Evolutionary conservation across 2,888 invertebrate genomes (phyloP).

Genomic region (Leptinotarsa rubiginosa): DNA sequence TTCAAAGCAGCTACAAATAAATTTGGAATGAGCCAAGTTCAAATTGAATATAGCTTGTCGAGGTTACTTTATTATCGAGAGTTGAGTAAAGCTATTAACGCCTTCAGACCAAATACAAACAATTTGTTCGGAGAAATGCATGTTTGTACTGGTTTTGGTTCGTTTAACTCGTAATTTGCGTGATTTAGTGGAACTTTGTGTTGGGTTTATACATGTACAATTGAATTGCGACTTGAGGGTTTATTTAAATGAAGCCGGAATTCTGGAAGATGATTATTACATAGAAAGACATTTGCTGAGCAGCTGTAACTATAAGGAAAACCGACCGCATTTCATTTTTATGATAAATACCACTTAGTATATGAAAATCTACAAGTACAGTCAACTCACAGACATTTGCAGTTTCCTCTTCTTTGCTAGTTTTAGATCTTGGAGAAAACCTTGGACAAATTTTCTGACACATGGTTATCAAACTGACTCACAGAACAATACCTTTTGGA

Average conservation of each 20-base stretch:
- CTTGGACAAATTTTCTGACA: too few species aligned
- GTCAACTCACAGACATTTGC: too few species aligned
- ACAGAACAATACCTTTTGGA: too few species aligned
- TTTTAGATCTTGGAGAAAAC: too few species aligned
- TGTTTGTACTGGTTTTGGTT: slow-evolving; percentile 12
- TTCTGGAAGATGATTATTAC: neutral
- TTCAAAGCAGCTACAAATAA: slow-evolving; percentile 29
- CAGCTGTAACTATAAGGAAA: too few species aligned
- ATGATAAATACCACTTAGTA: too few species aligned
- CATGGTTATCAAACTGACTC: too few species aligned
- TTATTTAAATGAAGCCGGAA: neutral
- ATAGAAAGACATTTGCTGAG: too few species aligned
- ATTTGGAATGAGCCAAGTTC: slow-evolving; percentile 16
- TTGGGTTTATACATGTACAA: neutral
- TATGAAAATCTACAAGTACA: too few species aligned
- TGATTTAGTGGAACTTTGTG: neutral
- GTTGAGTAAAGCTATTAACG: slow-evolving; percentile 18
- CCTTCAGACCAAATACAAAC: slow-evolving; percentile 26
- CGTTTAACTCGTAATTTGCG: slow-evolving; percentile 9
- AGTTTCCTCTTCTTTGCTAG: too few species aligned
- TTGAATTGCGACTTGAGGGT: neutral
- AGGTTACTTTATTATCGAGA: slow-evolving; percentile 29
- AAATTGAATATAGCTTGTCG: slow-evolving; percentile 25
- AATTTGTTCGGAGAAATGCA: slow-evolving; percentile 4
- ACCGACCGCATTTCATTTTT: too few species aligned